Evolutionary conservation across 2,797 vertebrate genomes (phyloP).

Genomic region (Rhincodon typus): DNA sequence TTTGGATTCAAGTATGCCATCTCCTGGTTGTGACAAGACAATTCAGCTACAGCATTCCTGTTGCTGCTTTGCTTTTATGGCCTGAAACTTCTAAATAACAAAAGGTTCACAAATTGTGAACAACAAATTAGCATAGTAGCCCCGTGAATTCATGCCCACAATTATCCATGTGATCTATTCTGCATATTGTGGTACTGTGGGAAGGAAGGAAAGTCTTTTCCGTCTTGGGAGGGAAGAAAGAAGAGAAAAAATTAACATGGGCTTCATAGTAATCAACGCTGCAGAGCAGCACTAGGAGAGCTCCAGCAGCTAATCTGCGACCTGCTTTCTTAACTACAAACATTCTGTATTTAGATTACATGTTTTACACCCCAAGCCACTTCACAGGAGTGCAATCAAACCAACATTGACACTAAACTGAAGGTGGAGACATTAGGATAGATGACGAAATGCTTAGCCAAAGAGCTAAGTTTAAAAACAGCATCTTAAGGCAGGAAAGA

Average conservation of each 20-base stretch:
- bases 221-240: not conserved
- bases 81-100: not conserved
- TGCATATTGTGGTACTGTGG: not conserved
- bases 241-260: not conserved
- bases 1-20: not conserved
- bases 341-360: not conserved
- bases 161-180: not conserved
- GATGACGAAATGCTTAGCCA: not conserved
- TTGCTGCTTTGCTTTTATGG: not conserved
- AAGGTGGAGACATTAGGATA: not conserved
- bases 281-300: not conserved
- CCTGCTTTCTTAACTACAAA: not conserved
- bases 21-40: conserved; percentile 8
- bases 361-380: not conserved
- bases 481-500: not conserved
- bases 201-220: not conserved
- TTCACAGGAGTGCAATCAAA: not conserved
- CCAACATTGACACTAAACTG: not conserved
- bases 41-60: not conserved
- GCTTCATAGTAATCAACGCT: not conserved
- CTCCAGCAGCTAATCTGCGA: not conserved
- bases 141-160: not conserved
- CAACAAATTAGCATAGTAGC: not conserved
- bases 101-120: not conserved
- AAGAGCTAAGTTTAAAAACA: not conserved